phyloP scores from a whole-genome alignment of 1,140 invertebrate species.

The Ooceraea biroi region DNA sequence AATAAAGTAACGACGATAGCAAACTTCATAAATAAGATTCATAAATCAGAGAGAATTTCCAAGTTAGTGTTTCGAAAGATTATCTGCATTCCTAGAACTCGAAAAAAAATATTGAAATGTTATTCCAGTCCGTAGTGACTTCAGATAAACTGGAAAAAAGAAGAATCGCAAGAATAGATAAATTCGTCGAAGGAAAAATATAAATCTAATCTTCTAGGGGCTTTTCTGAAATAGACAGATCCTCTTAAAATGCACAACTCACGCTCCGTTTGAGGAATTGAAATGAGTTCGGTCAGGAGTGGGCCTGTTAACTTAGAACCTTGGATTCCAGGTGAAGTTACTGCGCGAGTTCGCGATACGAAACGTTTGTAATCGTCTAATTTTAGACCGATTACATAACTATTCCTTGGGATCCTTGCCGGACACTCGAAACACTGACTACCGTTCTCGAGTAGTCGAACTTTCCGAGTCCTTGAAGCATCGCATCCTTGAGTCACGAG shows the following conservation, averaged over 20 bases:
- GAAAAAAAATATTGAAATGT: no score
- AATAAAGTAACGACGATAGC: no score
- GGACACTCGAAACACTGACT: not conserved
- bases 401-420: slow-evolving; percentile 1
- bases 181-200: no score
- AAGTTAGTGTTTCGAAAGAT: no score
- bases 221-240: no score
- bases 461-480: slow-evolving; percentile 5
- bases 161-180: no score
- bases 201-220: no score
- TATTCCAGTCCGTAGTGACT: no score
- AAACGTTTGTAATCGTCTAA: slow-evolving; percentile 8
- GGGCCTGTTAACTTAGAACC: not conserved
- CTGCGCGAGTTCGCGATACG: not conserved
- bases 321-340: not conserved
- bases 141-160: no score
- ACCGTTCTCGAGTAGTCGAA: not conserved
- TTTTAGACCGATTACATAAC: slow-evolving; percentile 44
- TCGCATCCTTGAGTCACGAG: not conserved
- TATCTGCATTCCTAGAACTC: no score
- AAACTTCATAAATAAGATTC: no score
- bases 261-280: not conserved
- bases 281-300: not conserved
- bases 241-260: not conserved
- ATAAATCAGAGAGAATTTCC: no score